Evolutionary conservation across 2,888 invertebrate species (phyloP), one percentile per base, ranked within the genome.

Genomic region (Cepaea hortensis): DNA sequence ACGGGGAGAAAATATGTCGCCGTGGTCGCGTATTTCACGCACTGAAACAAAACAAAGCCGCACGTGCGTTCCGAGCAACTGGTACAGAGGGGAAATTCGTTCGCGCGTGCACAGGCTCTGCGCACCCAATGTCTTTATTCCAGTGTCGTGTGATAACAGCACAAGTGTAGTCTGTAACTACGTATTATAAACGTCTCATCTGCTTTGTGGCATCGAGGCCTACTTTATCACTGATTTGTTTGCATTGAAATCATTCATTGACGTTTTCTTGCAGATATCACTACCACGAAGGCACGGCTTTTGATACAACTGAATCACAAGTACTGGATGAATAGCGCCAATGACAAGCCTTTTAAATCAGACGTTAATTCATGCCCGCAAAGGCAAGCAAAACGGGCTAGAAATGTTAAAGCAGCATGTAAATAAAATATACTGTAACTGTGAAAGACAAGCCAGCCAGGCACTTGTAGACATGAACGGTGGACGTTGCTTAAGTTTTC

Each of bases 11-110:
- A 48, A 48, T 83, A 23, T 73, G 65, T 76, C 76, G n/a, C 61
- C 65, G 23, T 48, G 84, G 76, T 68, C 76, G 76, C 75, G 84
- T 84, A 76, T 48, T 65, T 46, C 62, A 76, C 46, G 20, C 0
- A 20, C 9, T 20, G 72, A 18, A 84, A 62, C 62, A 75, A 76
- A 76, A 76, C 75, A 62, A 75, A 62, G 65, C 11, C 75, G 75
- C 84, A 76, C 83, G 83, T 83, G 83, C 73, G 73, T 50, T 11
- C 61, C 61, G 48, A 76, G 65, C 84, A 82, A 46, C 65, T 72
- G 55, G 73, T 79, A 35, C 35, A 23, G 2, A n/a, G 62, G 23
- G 48, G 46, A n/a, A 55, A 23, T 61, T 55, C 1, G 23, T 23
- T n/a, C n/a, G 72, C n/a, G 81, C 73, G 75, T 55, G 55, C 61